Conservation (phyloP, 2,797 vertebrate genomes). For the Erithacus rubecula region DNA sequence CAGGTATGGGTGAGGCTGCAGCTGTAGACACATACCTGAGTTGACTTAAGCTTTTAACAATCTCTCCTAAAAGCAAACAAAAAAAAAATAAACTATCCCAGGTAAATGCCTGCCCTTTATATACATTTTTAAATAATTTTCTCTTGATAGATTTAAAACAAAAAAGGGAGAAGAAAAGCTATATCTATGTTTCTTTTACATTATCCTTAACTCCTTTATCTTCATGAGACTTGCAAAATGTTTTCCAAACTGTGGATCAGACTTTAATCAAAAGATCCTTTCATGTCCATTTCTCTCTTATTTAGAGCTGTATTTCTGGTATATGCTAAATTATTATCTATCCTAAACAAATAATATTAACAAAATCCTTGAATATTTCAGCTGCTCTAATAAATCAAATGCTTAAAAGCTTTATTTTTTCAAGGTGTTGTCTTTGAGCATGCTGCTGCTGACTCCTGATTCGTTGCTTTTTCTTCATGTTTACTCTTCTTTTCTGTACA, state of each 20-base stretch:
- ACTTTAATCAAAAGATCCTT: background rate
- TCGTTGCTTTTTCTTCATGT: background rate
- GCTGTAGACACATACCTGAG: background rate
- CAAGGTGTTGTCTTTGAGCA: background rate
- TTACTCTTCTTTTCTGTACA: background rate
- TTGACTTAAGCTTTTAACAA: background rate
- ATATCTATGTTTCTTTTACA: rapidly evolving
- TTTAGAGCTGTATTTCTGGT: background rate
- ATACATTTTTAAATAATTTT: background rate
- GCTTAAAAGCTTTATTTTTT: background rate
- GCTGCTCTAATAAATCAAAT: background rate
- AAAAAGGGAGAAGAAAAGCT: background rate
- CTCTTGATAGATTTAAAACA: background rate
- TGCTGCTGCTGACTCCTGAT: background rate
- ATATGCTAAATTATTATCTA: background rate
- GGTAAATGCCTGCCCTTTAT: background rate
- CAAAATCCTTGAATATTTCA: background rate
- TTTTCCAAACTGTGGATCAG: background rate
- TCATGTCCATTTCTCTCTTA: background rate
- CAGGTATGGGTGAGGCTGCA: constrained; percentile 76
- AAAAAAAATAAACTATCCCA: background rate
- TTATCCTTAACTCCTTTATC: background rate
- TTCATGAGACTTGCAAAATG: background rate
- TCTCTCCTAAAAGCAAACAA: background rate
- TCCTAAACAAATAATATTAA: background rate